These are phyloP conservation scores for Helicoverpa zea DNA, from an alignment of 1,140 invertebrate genomes.

Conservation along the genomic window DNA sequence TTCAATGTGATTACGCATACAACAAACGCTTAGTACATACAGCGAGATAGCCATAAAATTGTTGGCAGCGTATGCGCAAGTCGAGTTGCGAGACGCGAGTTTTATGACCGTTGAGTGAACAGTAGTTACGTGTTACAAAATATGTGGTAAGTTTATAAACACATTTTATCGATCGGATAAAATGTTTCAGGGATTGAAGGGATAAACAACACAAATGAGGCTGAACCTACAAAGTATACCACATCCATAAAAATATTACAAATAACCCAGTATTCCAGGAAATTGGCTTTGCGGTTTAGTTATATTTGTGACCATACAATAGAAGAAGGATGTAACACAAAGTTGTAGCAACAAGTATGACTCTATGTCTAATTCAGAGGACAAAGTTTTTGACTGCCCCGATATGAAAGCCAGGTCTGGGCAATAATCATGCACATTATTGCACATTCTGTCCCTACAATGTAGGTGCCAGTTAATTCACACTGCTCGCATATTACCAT, in stretches of 20 bases:
- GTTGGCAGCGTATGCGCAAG: conserved; percentile 35
- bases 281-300: not conserved
- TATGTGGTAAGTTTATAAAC: conserved; percentile 19
- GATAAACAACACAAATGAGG: conserved; percentile 3
- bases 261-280: too few species aligned
- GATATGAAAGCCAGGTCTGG: not conserved
- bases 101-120: conserved; percentile 34
- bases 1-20: conserved; percentile 34
- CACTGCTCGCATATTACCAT: not conserved
- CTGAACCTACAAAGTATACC: not conserved
- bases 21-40: conserved; percentile 19
- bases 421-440: not conserved
- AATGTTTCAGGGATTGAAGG: not conserved
- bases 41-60: conserved; percentile 50
- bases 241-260: not conserved
- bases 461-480: not conserved
- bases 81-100: conserved; percentile 32
- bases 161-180: conserved; percentile 8
- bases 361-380: too few species aligned
- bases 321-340: not conserved
- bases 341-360: too few species aligned
- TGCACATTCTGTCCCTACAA: not conserved
- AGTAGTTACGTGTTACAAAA: conserved; percentile 38
- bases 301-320: not conserved
- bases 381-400: not conserved